These are phyloP conservation scores for Terebella lapidaria DNA, from an alignment of 2,888 invertebrate genomes.

Conservation along the genomic window DNA sequence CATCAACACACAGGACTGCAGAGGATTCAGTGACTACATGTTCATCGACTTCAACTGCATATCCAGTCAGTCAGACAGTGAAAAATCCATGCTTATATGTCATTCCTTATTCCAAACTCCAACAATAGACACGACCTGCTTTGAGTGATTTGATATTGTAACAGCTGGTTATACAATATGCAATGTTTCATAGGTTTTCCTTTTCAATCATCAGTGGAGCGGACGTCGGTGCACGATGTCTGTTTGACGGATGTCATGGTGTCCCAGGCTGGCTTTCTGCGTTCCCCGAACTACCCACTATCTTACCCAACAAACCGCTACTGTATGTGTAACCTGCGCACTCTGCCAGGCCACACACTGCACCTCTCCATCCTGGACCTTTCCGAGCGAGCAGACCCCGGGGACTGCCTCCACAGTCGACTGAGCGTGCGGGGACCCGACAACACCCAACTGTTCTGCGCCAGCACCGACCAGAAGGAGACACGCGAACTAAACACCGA, in stretches of 20 bases:
- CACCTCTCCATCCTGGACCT: slow-evolving; percentile 13
- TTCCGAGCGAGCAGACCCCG: not conserved
- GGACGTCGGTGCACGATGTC: slow-evolving; percentile 12
- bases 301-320: not conserved
- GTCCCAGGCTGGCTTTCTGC: slow-evolving; percentile 11
- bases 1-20: slow-evolving; percentile 15
- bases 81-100: not conserved
- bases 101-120: no score
- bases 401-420: slow-evolving; percentile 8
- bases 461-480: not conserved
- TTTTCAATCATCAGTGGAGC: no score
- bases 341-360: slow-evolving; percentile 4
- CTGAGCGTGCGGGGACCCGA: slow-evolving; percentile 5
- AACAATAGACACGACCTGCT: not conserved
- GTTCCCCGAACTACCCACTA: slow-evolving; percentile 15
- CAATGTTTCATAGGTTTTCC: no score
- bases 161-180: no score
- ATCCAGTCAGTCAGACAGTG: slow-evolving; percentile 3
- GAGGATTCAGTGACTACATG: slow-evolving; percentile 24
- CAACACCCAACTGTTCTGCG: slow-evolving; percentile 7
- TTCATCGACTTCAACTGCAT: slow-evolving; percentile 23
- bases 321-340: slow-evolving; percentile 14
- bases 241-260: slow-evolving; percentile 2
- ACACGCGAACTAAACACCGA: not conserved
- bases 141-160: not conserved